These are phyloP conservation scores for Copidosoma aretas DNA, from an alignment of 2,888 invertebrate species.

Conservation along the genomic window DNA sequence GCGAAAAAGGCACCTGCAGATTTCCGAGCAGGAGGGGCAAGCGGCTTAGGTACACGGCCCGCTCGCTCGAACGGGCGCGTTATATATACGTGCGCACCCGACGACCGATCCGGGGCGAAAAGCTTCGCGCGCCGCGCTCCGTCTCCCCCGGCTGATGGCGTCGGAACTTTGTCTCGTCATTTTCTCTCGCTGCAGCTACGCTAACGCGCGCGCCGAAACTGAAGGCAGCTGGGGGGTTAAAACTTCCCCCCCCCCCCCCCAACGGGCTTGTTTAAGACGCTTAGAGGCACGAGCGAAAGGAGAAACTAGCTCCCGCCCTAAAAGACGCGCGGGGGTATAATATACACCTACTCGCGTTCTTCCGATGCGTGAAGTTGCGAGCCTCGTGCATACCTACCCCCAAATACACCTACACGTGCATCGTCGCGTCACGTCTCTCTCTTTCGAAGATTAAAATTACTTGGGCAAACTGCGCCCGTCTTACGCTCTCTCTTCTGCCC, in stretches of 20 bases:
- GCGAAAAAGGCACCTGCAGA: not conserved
- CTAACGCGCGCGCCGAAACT: not conserved
- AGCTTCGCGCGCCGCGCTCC: conserved; percentile 9
- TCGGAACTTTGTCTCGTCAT: not conserved
- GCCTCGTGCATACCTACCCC: not conserved
- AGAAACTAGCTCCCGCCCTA: not conserved
- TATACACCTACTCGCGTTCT: no score
- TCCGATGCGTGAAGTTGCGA: not conserved
- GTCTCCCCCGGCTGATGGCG: not conserved
- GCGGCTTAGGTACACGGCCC: not conserved
- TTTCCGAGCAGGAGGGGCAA: not conserved
- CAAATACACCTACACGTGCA: conserved; percentile 17
- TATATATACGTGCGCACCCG: not conserved
- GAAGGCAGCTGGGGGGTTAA: conserved; percentile 53
- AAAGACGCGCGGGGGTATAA: conserved; percentile 1
- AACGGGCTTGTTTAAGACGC: conserved; percentile 57
- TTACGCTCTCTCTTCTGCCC: no score
- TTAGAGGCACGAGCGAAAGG: conserved; percentile 47
- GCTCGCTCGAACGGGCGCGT: not conserved
- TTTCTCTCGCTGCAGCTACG: not conserved
- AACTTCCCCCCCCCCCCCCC: conserved; percentile 56
- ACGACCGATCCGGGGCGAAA: not conserved
- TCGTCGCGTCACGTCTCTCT: conserved; percentile 9
- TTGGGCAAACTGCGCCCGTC: conserved; percentile 54
- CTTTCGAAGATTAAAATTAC: conserved; percentile 60